Conservation (phyloP, 2,797 vertebrate genomes). For the Avahi laniger region DNA sequence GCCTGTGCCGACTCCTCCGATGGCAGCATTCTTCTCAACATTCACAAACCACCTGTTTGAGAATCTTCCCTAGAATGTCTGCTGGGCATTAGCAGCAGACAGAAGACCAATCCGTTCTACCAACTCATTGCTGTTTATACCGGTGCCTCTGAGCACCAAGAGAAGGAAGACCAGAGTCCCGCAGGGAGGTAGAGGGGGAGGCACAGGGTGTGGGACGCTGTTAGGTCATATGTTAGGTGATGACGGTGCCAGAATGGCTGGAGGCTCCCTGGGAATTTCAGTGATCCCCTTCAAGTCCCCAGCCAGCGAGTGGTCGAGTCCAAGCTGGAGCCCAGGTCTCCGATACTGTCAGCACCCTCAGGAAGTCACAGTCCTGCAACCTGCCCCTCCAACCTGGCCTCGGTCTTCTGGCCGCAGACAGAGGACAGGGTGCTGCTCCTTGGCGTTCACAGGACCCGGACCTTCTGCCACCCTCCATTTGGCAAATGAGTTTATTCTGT, state of each 20-base stretch:
- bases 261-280: background rate
- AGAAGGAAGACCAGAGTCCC: background rate
- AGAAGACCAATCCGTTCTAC: background rate
- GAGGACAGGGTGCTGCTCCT: background rate
- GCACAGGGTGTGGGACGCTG: rapidly evolving
- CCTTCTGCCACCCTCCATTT: rapidly evolving
- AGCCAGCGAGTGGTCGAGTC: background rate
- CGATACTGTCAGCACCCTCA: rapidly evolving
- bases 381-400: background rate
- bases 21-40: rapidly evolving
- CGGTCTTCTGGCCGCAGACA: background rate
- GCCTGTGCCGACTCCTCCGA: rapidly evolving
- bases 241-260: background rate
- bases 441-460: rapidly evolving
- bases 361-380: background rate
- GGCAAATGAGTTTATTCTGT: background rate
- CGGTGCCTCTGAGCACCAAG: rapidly evolving
- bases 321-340: background rate
- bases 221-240: rapidly evolving
- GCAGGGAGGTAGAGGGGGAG: background rate
- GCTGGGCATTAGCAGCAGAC: background rate
- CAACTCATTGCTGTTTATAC: rapidly evolving
- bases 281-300: background rate
- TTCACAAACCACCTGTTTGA: background rate
- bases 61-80: background rate